Evolutionary conservation across 2,113 vertebrate species (phyloP), one percentile per base, ranked within the genome.

Genomic region (Cromileptes altivelis): DNA sequence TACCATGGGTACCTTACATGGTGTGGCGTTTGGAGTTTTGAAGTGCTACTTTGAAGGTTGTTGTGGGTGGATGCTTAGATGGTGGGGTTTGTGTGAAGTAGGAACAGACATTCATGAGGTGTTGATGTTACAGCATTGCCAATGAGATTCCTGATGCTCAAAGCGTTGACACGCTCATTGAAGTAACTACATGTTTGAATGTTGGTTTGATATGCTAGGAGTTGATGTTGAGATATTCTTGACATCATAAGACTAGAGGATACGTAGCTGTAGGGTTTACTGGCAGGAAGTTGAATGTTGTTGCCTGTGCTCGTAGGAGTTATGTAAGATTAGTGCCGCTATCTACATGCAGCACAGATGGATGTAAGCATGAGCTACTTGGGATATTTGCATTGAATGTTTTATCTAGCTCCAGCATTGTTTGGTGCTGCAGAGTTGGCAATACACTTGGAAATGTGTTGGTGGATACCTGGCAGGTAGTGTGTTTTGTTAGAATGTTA

Each of bases 61-160:
- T 30, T 75, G 80, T 85, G 82, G 84, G 81, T 27, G 74, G 84
- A 81, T 63, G 73, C 49, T 83, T 57, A 68, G 86, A 88, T 81
- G 61, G 60, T 52, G 65, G 42, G 50, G 57, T 50, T 74, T 79
- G 77, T 86, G 86, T 90, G 85, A 90, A 82, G 88, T 72, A 23
- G 67, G 61, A 75, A 81, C 72, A 82, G 30, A 75, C 64, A 81
- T 86, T 85, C 67, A 67, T 73, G 87, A 91, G 85, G 80, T 73
- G 65, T 67, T 81, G 85, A 93, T 91, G 82, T 82, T 81, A 85
- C 83, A 75, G 87, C 77, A 87, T 91, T 61, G 42, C 61, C 80
- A 86, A 83, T 85, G 88, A 90, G 84, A 82, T 75, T 80, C 77
- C 30, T 47, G 79, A 86, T 27, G 64, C 85, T 86, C 70, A 47